These are phyloP conservation scores for Rotaria socialis DNA, from an alignment of 2,888 invertebrate species.

Conservation along the genomic window DNA sequence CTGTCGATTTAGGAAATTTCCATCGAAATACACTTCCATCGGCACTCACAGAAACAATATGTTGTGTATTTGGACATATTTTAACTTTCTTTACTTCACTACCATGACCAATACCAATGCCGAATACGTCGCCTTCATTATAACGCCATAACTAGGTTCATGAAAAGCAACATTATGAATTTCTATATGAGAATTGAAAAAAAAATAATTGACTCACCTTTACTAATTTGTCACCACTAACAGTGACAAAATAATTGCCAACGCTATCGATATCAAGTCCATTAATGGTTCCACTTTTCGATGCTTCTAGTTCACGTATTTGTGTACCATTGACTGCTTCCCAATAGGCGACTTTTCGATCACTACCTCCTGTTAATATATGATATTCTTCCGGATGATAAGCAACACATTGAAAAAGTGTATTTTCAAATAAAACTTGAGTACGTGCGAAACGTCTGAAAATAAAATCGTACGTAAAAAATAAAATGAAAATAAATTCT, in stretches of 20 bases:
- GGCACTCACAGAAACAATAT: conserved; percentile 73
- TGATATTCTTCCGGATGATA: conserved; percentile 64
- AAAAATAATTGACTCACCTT: not conserved
- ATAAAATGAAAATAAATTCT: conserved; percentile 49
- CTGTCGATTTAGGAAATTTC: conserved; percentile 64
- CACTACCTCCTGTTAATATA: conserved; percentile 79
- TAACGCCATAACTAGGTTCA: conserved; percentile 70
- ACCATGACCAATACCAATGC: conserved; percentile 79
- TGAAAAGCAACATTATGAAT: not conserved
- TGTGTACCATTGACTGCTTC: conserved; percentile 77
- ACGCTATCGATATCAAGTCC: conserved; percentile 71
- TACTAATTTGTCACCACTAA: conserved; percentile 74
- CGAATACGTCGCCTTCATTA: conserved; percentile 71
- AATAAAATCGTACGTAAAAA: not conserved
- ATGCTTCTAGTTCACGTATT: conserved; percentile 66
- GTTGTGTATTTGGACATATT: conserved; percentile 73
- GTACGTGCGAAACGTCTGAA: conserved; percentile 68
- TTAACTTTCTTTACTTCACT: conserved; percentile 73
- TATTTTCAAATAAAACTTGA: conserved; percentile 78
- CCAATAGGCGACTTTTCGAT: conserved; percentile 79
- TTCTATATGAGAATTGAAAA: not conserved
- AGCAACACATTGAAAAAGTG: conserved; percentile 61
- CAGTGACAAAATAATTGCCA: conserved; percentile 75
- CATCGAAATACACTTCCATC: conserved; percentile 76
- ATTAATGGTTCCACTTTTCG: conserved; percentile 69